Base-by-base conservation (phyloP, 2,797 vertebrate genomes). In the Thunnus albacares region DNA sequence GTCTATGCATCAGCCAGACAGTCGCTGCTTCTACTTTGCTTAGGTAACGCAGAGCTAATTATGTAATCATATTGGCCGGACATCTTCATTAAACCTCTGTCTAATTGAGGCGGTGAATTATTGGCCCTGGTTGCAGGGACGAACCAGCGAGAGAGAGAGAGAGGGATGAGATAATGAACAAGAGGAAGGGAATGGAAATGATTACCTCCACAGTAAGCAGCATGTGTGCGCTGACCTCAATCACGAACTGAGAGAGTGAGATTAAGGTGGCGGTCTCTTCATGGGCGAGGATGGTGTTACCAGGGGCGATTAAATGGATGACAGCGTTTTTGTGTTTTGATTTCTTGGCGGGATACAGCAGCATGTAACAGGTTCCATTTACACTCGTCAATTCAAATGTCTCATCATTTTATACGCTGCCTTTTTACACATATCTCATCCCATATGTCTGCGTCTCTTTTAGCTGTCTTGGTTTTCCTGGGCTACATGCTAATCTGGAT, bases 51-150 rank as follows among this genome's bases (percentile, higher is more conserved):
- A 18, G 22, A 52, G 51, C 63, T 77, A 49, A 82, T 67, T 53
- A 67, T 35, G 41, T 62, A 77, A 78, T 77, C 59, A 73, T 57
- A 82, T 57, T 68, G 72, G 56, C 26, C 22, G 70, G 65, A 75
- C 69, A 9, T 22, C 56, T 75, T 80, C 61, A 86, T 80, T 66
- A 83, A 83, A 60, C 56, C 47, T 30, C 33, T 7, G 43, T 71
- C 66, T 72, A 69, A 81, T 41, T 68, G 75, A 78, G 41, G 81
- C 9, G 14, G n/a, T 47, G 47, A 69, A 61, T 73, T 52, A 60
- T 33, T 55, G 59, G 68, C 38, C 12, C 1, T 2, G 67, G 62
- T 33, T 65, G 63, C 14, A 45, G 38, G 45, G 67, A 71, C 38
- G 26, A 56, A 66, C 57, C 35, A 13, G 41, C 3, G 17, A 69